Percentiles rank a stretch among this genome's conserved stretches.
Conservation (phyloP, 2,888 invertebrate species). For the Chelonus formosanus region DNA sequence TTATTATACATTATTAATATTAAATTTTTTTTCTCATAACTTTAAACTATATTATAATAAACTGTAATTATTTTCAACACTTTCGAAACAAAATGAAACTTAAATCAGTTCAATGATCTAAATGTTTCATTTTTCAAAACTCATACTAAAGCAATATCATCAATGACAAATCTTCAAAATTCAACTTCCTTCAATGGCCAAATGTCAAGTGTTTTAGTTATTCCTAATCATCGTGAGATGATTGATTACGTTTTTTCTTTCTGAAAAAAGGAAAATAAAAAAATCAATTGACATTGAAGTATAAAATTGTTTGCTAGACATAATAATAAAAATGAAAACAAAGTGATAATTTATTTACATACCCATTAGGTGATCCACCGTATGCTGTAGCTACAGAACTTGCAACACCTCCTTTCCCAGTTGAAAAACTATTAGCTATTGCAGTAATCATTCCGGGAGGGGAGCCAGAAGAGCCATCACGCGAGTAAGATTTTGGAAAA, state of each 20-base stretch:
- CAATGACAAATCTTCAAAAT: too few species aligned
- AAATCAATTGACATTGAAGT: not conserved
- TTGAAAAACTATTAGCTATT: slow-evolving; percentile 78
- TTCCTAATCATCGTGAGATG: slow-evolving; percentile 12
- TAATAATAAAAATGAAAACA: not conserved
- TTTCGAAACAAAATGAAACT: too few species aligned
- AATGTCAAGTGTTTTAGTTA: too few species aligned
- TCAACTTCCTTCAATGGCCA: too few species aligned
- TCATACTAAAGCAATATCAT: too few species aligned
- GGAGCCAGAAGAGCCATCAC: slow-evolving; percentile 58
- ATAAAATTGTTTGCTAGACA: too few species aligned
- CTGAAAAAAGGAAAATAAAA: slow-evolving; percentile 35
- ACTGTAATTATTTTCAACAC: too few species aligned
- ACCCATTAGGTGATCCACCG: slow-evolving; percentile 69
- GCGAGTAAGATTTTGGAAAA: slow-evolving; percentile 64
- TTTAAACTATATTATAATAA: too few species aligned
- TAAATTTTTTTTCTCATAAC: too few species aligned
- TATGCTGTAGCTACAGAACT: slow-evolving; percentile 79
- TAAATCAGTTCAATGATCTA: too few species aligned
- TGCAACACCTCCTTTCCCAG: slow-evolving; percentile 76
- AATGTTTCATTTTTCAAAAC: too few species aligned
- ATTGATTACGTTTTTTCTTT: slow-evolving; percentile 48
- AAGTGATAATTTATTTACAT: slow-evolving; percentile 31
- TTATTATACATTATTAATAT: too few species aligned
- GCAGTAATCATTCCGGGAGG: slow-evolving; percentile 73